phyloP scores from a whole-genome alignment of 2,888 invertebrate genomes.

The Tetramorium bicarinatum region DNA sequence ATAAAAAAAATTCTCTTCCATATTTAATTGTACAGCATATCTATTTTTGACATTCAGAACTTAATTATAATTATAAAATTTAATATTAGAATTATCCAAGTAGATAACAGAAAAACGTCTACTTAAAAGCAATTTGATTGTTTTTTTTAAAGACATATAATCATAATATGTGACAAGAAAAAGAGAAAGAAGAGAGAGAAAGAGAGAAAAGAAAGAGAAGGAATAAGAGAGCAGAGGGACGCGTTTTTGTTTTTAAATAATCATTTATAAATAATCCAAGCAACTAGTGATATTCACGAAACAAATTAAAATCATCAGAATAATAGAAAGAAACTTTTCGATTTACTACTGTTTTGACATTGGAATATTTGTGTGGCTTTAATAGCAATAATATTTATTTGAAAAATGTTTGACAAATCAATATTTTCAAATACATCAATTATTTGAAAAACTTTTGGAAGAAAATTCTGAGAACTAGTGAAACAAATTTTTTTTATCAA shows the following conservation, averaged over 20 bases:
- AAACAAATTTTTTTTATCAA: background rate
- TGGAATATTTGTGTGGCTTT: background rate
- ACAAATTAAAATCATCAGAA: background rate
- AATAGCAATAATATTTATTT: background rate
- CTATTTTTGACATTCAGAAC: background rate
- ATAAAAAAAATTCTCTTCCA: background rate
- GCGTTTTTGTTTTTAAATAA: background rate
- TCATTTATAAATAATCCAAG: background rate
- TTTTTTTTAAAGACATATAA: background rate
- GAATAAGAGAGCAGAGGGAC: background rate
- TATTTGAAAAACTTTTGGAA: background rate
- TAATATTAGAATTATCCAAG: background rate
- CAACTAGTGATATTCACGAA: background rate
- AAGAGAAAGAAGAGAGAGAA: background rate
- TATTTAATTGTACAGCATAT: background rate
- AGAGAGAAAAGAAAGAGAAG: background rate
- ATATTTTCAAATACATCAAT: background rate
- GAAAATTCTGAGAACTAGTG: background rate
- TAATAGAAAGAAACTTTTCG: background rate
- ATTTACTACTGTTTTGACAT: background rate
- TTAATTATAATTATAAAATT: background rate
- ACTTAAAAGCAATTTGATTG: background rate
- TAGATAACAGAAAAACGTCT: background rate
- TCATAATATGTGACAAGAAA: background rate
- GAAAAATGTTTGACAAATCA: background rate